These are phyloP conservation scores for Desmophyllum pertusum DNA, from an alignment of 92 coral and sea anemone genomes.

Conservation along the genomic window DNA sequence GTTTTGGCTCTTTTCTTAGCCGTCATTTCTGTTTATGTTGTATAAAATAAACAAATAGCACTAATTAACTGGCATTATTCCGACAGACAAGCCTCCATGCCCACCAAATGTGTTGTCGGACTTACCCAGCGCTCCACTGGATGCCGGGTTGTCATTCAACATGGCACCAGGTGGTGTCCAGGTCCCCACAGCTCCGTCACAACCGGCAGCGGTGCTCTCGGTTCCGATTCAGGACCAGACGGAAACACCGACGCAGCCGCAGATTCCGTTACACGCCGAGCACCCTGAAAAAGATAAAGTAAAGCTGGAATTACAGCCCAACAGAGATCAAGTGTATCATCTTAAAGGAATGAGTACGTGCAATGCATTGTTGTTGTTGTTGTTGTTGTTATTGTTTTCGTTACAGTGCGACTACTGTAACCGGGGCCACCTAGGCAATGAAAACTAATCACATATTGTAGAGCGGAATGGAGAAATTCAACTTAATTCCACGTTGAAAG, in stretches of 20 bases:
- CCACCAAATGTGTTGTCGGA: slow-evolving; percentile 14
- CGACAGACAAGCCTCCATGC: slow-evolving; percentile 41
- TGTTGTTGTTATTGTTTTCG: not conserved
- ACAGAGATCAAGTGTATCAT: slow-evolving; percentile 68
- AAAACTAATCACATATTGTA: no score
- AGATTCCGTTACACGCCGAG: slow-evolving; percentile 21
- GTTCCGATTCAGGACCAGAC: slow-evolving; percentile 31
- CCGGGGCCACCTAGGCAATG: no score
- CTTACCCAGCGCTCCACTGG: slow-evolving; percentile 6
- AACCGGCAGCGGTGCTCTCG: slow-evolving; percentile 34
- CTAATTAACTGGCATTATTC: not conserved
- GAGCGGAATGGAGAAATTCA: no score
- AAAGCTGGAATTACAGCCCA: slow-evolving; percentile 40
- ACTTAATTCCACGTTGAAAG: no score
- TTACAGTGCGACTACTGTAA: no score
- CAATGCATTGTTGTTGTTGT: not conserved
- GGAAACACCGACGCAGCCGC: slow-evolving; percentile 13
- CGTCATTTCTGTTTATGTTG: not conserved
- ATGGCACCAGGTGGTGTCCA: slow-evolving; percentile 31
- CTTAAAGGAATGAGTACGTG: slow-evolving; percentile 54
- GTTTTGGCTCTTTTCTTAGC: not conserved
- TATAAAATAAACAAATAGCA: not conserved
- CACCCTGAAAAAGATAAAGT: not conserved
- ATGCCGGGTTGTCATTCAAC: slow-evolving; percentile 18
- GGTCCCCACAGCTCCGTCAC: slow-evolving; percentile 31